Evolutionary conservation across 2,113 vertebrate species (phyloP).

Genomic region (Cacatua alba): DNA sequence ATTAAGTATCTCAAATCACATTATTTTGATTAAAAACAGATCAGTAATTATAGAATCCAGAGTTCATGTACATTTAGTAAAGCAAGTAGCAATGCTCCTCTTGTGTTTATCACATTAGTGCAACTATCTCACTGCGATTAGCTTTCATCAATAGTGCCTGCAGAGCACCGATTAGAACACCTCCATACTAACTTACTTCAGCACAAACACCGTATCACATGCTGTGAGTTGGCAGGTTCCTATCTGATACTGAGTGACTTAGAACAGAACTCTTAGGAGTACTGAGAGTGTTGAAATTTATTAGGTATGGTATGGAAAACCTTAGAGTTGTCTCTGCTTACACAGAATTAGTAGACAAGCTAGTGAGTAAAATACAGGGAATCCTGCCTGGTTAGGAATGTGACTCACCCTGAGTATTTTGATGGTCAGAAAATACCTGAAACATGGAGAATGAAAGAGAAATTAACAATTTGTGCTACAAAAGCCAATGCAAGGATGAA

Average conservation of each 20-base stretch:
- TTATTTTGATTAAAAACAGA: background rate
- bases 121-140: background rate
- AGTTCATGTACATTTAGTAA: background rate
- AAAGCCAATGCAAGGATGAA: background rate
- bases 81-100: background rate
- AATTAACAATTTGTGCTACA: background rate
- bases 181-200: background rate
- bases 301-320: background rate
- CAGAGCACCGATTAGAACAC: background rate
- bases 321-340: background rate
- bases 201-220: background rate
- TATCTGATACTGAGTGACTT: background rate
- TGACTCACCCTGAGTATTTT: background rate
- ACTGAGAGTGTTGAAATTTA: background rate
- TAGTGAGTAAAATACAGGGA: background rate
- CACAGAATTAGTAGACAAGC: background rate
- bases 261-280: background rate
- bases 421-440: background rate
- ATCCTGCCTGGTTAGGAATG: background rate
- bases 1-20: background rate
- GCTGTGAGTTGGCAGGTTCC: background rate
- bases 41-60: background rate
- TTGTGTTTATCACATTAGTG: background rate
- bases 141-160: background rate
- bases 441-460: background rate